A percentile compares a stretch with the other conserved stretches of the same genome.
phyloP scores from a whole-genome alignment of 2,113 vertebrate genomes.

The Herpetotheres cachinnans region DNA sequence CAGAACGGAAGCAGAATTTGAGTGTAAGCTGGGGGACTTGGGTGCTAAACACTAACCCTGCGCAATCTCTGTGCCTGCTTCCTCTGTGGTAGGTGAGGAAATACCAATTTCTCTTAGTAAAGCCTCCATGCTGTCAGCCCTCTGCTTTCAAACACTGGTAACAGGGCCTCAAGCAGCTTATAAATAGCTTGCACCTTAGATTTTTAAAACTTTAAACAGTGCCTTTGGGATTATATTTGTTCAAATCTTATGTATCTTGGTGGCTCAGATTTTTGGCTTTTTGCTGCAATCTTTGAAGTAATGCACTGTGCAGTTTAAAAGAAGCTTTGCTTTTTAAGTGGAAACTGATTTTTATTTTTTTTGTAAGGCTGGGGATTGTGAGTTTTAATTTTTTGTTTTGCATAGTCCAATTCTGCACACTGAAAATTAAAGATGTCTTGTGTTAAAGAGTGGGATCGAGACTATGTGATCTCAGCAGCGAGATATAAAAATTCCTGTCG shows the following conservation, averaged over 20 bases:
- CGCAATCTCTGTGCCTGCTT: neutral
- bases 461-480: neutral
- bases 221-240: neutral
- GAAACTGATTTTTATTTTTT: neutral
- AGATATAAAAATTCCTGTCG: neutral
- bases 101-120: neutral
- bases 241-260: neutral
- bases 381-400: neutral
- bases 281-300: neutral
- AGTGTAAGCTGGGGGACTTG: neutral
- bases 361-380: neutral
- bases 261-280: neutral
- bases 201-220: neutral
- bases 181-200: neutral
- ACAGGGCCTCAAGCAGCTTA: neutral
- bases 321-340: neutral
- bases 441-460: neutral
- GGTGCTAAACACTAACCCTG: neutral
- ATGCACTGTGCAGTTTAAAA: neutral
- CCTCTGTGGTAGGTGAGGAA: no score
- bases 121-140: neutral
- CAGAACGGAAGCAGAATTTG: neutral
- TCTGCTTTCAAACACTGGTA: neutral
- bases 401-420: neutral
- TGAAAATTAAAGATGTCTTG: fast-evolving